Percentiles rank a stretch among this genome's conserved stretches.
phyloP scores from a whole-genome alignment of 2,113 vertebrate genomes.

The Acrocephalus arundinaceus region DNA sequence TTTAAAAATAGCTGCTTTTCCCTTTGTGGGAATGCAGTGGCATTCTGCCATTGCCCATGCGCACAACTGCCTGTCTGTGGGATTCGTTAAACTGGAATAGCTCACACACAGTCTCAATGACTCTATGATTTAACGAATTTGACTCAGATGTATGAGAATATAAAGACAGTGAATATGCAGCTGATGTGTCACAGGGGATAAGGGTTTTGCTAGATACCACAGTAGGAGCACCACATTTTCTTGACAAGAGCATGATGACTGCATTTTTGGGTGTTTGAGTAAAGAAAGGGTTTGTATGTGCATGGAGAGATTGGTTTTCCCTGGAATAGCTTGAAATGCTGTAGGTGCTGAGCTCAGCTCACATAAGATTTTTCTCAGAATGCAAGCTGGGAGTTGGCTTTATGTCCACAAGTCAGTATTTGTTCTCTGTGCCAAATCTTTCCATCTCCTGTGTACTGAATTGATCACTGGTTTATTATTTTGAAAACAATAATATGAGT shows the following conservation, averaged over 20 bases:
- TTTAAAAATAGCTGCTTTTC: constrained; percentile 30
- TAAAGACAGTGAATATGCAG: neutral
- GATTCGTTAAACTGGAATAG: neutral
- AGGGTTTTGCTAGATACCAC: neutral
- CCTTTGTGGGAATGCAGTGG: neutral
- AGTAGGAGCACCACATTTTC: neutral
- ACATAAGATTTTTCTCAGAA: constrained; percentile 62
- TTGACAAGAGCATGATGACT: neutral
- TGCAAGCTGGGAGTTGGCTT: constrained; percentile 2
- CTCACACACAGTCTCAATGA: neutral
- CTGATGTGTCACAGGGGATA: neutral
- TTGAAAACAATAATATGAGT: constrained; percentile 28
- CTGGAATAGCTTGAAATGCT: constrained; percentile 18
- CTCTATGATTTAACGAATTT: neutral
- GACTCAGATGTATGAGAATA: neutral
- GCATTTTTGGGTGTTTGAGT: constrained; percentile 32
- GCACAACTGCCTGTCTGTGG: neutral
- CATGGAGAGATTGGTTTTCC: constrained; percentile 43
- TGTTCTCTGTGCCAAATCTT: neutral
- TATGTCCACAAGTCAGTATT: constrained; percentile 4
- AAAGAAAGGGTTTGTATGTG: constrained; percentile 56
- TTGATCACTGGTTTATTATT: neutral
- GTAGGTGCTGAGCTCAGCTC: constrained; percentile 51
- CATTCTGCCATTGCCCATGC: neutral
- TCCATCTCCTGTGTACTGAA: neutral